Percentiles rank a stretch among this genome's conserved stretches.
phyloP scores from a whole-genome alignment of 2,113 vertebrate species.

The Monarcha castaneiventris region DNA sequence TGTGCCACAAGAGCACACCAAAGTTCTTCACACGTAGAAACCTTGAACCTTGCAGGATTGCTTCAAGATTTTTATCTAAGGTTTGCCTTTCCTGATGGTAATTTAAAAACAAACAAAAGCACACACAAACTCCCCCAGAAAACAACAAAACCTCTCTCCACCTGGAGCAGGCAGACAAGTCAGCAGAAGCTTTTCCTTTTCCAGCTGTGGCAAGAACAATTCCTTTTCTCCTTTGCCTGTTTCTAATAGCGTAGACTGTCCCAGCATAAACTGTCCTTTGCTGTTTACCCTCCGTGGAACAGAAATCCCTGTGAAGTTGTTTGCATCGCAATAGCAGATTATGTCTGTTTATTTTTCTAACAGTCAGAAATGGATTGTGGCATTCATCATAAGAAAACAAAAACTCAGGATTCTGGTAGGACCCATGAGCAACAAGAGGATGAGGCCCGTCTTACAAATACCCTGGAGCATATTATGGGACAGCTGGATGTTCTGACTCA shows the following conservation, averaged over 20 bases:
- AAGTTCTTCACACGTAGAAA: not conserved
- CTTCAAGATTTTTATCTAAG: not conserved
- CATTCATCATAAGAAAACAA: conserved; percentile 55
- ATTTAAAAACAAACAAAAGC: not conserved
- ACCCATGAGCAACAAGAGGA: conserved; percentile 42
- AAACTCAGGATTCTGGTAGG: conserved; percentile 53
- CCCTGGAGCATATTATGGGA: conserved; percentile 90
- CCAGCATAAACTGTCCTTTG: not conserved
- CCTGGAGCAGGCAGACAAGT: not conserved
- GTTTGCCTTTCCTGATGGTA: not conserved
- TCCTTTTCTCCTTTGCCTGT: not conserved
- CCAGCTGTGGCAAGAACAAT: not conserved
- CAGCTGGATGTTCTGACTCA: conserved; percentile 94
- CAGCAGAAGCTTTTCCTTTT: not conserved
- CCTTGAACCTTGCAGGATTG: not conserved
- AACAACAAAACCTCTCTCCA: not conserved
- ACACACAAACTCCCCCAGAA: not conserved
- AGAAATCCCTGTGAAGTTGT: not conserved
- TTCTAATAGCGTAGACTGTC: not conserved
- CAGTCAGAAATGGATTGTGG: conserved; percentile 58
- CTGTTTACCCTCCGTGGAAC: not conserved
- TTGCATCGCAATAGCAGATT: not conserved
- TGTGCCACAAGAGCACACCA: not conserved
- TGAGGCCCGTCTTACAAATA: conserved; percentile 71
- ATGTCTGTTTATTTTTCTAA: conserved; percentile 43